Conservation (phyloP, 2,113 vertebrate species). For the Aptenodytes patagonicus region DNA sequence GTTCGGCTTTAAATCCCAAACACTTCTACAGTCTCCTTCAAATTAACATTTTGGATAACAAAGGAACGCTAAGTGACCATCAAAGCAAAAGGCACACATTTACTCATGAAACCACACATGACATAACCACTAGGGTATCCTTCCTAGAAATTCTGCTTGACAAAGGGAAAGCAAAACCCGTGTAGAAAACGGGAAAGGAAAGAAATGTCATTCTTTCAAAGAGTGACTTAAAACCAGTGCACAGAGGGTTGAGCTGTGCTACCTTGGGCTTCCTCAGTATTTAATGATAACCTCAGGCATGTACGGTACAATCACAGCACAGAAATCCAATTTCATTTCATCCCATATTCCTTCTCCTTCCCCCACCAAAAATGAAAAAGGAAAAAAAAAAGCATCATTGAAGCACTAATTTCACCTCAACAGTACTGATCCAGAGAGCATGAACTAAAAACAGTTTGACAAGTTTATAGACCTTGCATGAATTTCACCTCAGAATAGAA, state of each 20-base stretch:
- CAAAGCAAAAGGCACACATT: not conserved
- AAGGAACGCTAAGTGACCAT: not conserved
- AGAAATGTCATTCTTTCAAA: not conserved
- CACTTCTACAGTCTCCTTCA: not conserved
- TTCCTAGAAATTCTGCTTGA: not conserved
- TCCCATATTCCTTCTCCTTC: not conserved
- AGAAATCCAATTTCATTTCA: not conserved
- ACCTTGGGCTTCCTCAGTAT: not conserved
- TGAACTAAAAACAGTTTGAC: constrained; percentile 1
- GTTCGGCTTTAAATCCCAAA: not conserved
- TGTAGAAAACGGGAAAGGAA: not conserved
- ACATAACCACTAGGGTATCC: not conserved
- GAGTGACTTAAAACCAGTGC: not conserved
- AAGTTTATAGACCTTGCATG: not conserved
- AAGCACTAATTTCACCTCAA: constrained; percentile 1
- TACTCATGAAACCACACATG: not conserved
- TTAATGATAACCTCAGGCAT: not conserved
- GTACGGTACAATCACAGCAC: not conserved
- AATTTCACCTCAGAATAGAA: constrained; percentile 32
- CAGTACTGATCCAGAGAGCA: not conserved
- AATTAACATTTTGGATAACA: constrained; percentile 25
- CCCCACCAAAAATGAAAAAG: not conserved
- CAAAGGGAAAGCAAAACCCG: constrained; percentile 26
- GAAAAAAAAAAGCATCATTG: not conserved
- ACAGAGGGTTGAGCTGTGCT: not conserved